Evolutionary conservation across 1,140 invertebrate species (phyloP).

Genomic region (Augochlora pura): DNA sequence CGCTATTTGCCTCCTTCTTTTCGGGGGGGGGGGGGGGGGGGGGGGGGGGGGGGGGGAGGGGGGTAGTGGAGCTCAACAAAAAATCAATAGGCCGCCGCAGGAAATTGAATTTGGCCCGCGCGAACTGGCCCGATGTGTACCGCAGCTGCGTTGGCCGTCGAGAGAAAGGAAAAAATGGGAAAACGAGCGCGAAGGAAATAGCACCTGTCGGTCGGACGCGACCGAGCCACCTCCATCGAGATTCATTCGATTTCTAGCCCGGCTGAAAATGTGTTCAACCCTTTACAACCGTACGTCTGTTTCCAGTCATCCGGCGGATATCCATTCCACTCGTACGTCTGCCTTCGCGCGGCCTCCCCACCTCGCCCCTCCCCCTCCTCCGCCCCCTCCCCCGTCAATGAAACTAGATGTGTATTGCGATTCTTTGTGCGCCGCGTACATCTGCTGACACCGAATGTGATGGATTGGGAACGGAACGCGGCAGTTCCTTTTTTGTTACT

Average conservation of each 20-base stretch:
- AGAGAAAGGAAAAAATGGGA: conserved; percentile 23
- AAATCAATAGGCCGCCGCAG: conserved; percentile 55
- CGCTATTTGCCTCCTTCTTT: conserved; percentile 22
- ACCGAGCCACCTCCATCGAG: conserved; percentile 30
- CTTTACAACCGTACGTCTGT: conserved; percentile 27
- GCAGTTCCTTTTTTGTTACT: background rate
- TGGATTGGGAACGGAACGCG: conserved; percentile 11
- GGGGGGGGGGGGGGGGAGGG: no score
- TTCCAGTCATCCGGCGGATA: conserved; percentile 13
- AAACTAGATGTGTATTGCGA: background rate
- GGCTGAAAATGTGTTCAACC: conserved; percentile 34
- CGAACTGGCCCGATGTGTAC: conserved; percentile 38
- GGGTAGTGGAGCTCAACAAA: background rate
- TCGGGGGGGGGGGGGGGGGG: background rate
- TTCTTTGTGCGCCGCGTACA: background rate
- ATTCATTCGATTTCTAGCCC: conserved; percentile 43
- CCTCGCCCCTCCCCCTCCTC: no score
- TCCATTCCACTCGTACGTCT: conserved; percentile 1
- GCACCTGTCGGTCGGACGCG: conserved; percentile 30
- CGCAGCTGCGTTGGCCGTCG: conserved; percentile 40
- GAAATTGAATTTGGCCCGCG: conserved; percentile 62
- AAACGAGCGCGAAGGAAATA: conserved; percentile 31
- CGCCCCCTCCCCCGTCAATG: background rate
- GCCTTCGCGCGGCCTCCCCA: no score
- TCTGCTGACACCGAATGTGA: conserved; percentile 14